Evolutionary conservation across 2,113 vertebrate genomes (phyloP).

Genomic region (Phylloscopus whistleri): DNA sequence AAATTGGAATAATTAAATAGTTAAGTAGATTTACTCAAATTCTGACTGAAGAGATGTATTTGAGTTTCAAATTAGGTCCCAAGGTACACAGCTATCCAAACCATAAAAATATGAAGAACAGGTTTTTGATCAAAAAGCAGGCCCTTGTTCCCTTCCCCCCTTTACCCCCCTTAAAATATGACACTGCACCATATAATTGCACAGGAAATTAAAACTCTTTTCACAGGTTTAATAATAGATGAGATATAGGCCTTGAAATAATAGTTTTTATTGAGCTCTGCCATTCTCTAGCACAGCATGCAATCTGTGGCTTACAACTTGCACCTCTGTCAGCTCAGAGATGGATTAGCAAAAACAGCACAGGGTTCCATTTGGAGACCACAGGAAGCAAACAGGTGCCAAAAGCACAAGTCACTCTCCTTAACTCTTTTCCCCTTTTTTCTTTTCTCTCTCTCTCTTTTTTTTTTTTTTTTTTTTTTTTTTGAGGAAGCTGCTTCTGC

Average conservation of each 20-base stretch:
- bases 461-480: neutral
- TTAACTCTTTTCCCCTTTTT: neutral
- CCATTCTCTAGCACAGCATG: constrained; percentile 44
- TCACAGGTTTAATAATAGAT: constrained; percentile 80
- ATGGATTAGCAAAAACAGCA: constrained; percentile 58
- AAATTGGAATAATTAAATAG: constrained; percentile 63
- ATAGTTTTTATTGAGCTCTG: constrained; percentile 78
- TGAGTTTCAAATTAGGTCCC: constrained; percentile 50
- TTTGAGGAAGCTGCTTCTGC: neutral
- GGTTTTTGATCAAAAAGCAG: constrained; percentile 69
- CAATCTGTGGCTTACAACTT: constrained; percentile 62
- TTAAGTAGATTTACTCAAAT: constrained; percentile 55
- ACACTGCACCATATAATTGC: constrained; percentile 74
- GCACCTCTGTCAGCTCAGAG: constrained; percentile 49
- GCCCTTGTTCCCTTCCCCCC: neutral
- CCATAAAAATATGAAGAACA: constrained; percentile 63
- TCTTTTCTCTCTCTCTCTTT: neutral
- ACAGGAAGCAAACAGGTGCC: constrained; percentile 46
- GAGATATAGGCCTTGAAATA: constrained; percentile 73
- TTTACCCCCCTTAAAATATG: constrained; percentile 17
- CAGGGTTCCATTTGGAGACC: constrained; percentile 27
- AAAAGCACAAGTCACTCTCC: constrained; percentile 20
- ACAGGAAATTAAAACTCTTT: constrained; percentile 81
- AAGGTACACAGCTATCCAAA: constrained; percentile 37
- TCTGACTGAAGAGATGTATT: constrained; percentile 16